These are phyloP conservation scores for Acleris literana DNA, from an alignment of 2,888 invertebrate genomes.

Conservation along the genomic window DNA sequence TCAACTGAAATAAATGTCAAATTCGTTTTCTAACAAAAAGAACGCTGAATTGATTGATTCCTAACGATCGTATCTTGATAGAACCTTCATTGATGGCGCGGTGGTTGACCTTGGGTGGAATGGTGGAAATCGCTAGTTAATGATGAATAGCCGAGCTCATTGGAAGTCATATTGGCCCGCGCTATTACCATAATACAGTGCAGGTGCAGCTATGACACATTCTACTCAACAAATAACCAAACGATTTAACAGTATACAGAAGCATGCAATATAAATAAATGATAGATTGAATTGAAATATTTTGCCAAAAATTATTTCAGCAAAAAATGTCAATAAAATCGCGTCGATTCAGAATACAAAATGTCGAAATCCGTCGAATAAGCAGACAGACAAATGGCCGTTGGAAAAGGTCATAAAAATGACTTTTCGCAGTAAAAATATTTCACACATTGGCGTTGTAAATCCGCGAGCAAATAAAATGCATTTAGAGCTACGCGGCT, in stretches of 20 bases:
- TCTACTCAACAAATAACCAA: too few relatives aligned
- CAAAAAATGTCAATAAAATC: slow-evolving; percentile 44
- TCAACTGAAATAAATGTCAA: too few relatives aligned
- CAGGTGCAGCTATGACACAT: not conserved
- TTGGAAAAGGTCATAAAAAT: slow-evolving; percentile 31
- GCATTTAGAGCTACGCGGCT: slow-evolving; percentile 18
- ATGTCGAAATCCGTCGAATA: slow-evolving; percentile 48
- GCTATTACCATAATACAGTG: not conserved
- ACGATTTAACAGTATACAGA: not conserved
- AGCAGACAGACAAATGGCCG: slow-evolving; percentile 30
- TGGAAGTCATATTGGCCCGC: not conserved
- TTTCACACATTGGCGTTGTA: slow-evolving; percentile 26
- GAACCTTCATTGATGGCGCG: too few relatives aligned
- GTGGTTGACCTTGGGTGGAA: too few relatives aligned
- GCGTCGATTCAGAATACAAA: slow-evolving; percentile 51
- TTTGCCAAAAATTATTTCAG: slow-evolving; percentile 29
- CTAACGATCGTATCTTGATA: too few relatives aligned
- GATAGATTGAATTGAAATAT: slow-evolving; percentile 6
- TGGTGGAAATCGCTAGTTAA: too few relatives aligned
- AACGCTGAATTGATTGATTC: too few relatives aligned
- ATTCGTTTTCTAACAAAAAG: too few relatives aligned
- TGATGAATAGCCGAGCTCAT: too few relatives aligned
- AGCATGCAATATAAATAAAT: not conserved
- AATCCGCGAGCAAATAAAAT: slow-evolving; percentile 29
- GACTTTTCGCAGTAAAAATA: slow-evolving; percentile 30